Percentiles rank a stretch among this genome's conserved stretches.
phyloP scores from a whole-genome alignment of 30 jellyfish, hydroid and myxozoan genomes.

The Chironex yamaguchii region DNA sequence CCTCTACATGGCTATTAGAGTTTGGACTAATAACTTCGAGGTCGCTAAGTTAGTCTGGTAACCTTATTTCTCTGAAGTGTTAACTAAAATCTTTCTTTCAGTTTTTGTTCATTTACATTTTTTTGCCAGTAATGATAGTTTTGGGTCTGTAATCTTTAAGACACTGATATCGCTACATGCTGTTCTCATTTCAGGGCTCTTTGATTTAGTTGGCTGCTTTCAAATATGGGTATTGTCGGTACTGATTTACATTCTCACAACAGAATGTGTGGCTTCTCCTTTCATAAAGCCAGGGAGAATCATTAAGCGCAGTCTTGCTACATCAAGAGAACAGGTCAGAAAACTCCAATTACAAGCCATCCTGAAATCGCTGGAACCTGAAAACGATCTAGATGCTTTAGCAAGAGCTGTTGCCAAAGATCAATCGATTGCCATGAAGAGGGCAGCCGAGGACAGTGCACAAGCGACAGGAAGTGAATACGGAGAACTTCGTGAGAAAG shows the following conservation, averaged over 20 bases:
- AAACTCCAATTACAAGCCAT: conserved; percentile 80
- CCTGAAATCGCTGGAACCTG: conserved; percentile 46
- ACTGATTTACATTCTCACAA: background rate
- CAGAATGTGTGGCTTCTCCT: background rate
- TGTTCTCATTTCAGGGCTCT: no score
- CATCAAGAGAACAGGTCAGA: conserved; percentile 82
- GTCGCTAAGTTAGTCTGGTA: no score
- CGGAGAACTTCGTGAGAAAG: background rate
- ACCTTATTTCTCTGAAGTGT: no score
- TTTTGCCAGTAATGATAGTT: no score
- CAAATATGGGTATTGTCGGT: no score
- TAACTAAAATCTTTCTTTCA: no score
- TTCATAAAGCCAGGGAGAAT: conserved; percentile 9
- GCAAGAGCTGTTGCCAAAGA: conserved; percentile 66
- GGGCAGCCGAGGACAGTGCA: conserved; percentile 79
- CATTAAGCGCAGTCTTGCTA: conserved; percentile 50
- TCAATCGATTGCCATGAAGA: conserved; percentile 40
- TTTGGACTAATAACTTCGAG: no score
- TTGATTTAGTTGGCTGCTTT: no score
- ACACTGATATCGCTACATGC: no score
- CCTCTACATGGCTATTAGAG: no score
- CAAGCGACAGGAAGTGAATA: conserved; percentile 19
- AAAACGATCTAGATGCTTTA: conserved; percentile 50
- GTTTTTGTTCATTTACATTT: no score
- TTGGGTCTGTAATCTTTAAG: no score